A percentile compares a stretch with the other conserved stretches of the same genome.
These are phyloP conservation scores for Mallotus villosus DNA, from an alignment of 2,797 vertebrate species.

Conservation along the genomic window DNA sequence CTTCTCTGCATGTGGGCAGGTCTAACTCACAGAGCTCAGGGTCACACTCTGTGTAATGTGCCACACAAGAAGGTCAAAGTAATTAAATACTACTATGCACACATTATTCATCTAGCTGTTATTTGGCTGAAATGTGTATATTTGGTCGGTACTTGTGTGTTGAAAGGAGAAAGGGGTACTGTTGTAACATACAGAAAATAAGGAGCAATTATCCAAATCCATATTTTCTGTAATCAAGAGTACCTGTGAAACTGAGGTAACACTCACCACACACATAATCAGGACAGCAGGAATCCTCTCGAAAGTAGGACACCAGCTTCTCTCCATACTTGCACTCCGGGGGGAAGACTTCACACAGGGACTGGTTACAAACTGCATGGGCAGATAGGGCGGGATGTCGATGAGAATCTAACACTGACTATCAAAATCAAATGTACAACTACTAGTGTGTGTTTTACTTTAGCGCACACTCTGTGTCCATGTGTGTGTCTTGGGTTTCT, in stretches of 20 bases:
- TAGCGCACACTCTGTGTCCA: too few relatives aligned
- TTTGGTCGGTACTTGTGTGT: too few relatives aligned
- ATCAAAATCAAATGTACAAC: not conserved
- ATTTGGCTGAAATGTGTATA: not conserved
- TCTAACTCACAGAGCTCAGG: constrained; percentile 83
- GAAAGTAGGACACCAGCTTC: constrained; percentile 86
- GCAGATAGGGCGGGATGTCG: not conserved
- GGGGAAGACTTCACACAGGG: constrained; percentile 78
- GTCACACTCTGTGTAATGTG: constrained; percentile 83
- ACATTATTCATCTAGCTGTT: not conserved
- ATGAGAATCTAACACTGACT: not conserved
- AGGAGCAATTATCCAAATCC: not conserved
- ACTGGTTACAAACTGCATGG: constrained; percentile 89
- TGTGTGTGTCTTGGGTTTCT: too few relatives aligned
- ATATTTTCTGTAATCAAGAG: not conserved
- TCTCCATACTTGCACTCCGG: constrained; percentile 84
- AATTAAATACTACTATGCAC: not conserved
- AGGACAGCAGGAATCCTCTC: constrained; percentile 91
- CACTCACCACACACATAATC: constrained; percentile 85
- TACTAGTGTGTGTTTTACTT: not conserved
- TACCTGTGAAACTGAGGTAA: not conserved
- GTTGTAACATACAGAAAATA: too few relatives aligned
- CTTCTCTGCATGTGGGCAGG: constrained; percentile 81
- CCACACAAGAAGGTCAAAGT: constrained; percentile 6
- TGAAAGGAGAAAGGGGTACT: too few relatives aligned